A percentile compares a stretch with the other conserved stretches of the same genome.
Conservation (phyloP, 2,797 vertebrate species). For the Ctenopoma kingsleyae region DNA sequence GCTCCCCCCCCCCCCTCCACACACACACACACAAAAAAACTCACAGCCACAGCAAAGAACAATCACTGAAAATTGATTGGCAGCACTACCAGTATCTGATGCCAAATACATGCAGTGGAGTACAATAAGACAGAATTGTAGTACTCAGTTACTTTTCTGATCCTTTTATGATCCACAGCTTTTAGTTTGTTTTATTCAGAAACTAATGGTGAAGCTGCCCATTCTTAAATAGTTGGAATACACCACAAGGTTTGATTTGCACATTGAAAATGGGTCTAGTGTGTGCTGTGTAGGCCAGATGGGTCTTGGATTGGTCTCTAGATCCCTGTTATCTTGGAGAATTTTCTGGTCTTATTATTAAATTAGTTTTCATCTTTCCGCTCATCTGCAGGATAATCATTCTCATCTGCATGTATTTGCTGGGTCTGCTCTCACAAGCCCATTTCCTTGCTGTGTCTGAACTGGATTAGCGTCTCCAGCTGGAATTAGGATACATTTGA, state of each 20-base stretch:
- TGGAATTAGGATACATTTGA: constrained; percentile 76
- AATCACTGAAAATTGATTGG: too few species aligned
- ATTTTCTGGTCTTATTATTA: constrained; percentile 82
- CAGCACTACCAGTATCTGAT: too few species aligned
- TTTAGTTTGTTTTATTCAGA: background rate
- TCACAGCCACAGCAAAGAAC: too few species aligned
- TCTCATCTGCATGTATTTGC: constrained; percentile 77
- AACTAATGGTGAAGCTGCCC: background rate
- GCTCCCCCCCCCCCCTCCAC: too few species aligned
- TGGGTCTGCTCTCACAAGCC: constrained; percentile 73
- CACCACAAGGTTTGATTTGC: constrained; percentile 20
- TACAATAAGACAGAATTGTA: background rate
- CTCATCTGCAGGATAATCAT: constrained; percentile 81
- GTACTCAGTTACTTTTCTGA: too few species aligned
- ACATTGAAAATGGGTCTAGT: constrained; percentile 35
- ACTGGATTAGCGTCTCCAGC: constrained; percentile 79
- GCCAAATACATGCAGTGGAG: background rate
- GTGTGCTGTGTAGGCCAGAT: constrained; percentile 66
- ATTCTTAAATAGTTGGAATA: constrained; percentile 12
- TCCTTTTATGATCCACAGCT: background rate
- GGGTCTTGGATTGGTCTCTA: constrained; percentile 73
- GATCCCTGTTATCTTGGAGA: constrained; percentile 77
- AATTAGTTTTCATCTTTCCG: constrained; percentile 81
- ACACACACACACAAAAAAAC: too few species aligned
- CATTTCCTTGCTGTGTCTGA: constrained; percentile 77